phyloP scores from a whole-genome alignment of 2,888 invertebrate genomes.

The Orthonevra nobilis region DNA sequence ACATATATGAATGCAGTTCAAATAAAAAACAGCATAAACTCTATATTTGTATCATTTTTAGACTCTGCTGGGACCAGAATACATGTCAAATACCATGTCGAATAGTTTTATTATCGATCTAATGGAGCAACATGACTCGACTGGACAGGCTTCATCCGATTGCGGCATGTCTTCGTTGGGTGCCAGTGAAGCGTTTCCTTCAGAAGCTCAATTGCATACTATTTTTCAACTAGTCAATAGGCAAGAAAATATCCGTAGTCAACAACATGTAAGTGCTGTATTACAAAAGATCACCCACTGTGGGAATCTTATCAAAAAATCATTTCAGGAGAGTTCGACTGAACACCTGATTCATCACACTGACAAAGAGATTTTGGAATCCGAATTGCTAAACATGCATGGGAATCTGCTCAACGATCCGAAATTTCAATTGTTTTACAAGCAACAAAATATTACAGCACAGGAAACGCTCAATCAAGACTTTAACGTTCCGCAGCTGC shows the following conservation, averaged over 20 bases:
- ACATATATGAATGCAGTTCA: background rate
- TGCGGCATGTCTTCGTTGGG: constrained; percentile 41
- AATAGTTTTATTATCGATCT: constrained; percentile 78
- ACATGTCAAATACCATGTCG: constrained; percentile 74
- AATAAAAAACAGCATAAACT: background rate
- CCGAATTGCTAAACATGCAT: constrained; percentile 55
- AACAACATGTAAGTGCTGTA: constrained; percentile 29
- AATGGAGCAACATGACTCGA: constrained; percentile 73
- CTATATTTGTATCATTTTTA: constrained; percentile 57
- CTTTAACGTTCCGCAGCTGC: constrained; percentile 32
- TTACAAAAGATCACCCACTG: background rate
- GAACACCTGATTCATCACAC: constrained; percentile 51
- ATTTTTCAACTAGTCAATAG: constrained; percentile 76
- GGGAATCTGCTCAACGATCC: constrained; percentile 57
- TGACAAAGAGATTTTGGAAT: constrained; percentile 53
- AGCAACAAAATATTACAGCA: constrained; percentile 49
- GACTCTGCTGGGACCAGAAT: constrained; percentile 78
- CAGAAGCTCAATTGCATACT: constrained; percentile 76
- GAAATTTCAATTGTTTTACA: constrained; percentile 57
- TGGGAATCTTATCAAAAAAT: background rate
- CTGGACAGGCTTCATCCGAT: constrained; percentile 44
- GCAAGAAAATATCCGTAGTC: constrained; percentile 62
- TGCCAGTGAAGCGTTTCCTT: constrained; percentile 71
- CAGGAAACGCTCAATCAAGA: constrained; percentile 37
- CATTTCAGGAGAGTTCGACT: constrained; percentile 38